Conservation (phyloP, 2,113 vertebrate genomes). For the Zootoca vivipara region DNA sequence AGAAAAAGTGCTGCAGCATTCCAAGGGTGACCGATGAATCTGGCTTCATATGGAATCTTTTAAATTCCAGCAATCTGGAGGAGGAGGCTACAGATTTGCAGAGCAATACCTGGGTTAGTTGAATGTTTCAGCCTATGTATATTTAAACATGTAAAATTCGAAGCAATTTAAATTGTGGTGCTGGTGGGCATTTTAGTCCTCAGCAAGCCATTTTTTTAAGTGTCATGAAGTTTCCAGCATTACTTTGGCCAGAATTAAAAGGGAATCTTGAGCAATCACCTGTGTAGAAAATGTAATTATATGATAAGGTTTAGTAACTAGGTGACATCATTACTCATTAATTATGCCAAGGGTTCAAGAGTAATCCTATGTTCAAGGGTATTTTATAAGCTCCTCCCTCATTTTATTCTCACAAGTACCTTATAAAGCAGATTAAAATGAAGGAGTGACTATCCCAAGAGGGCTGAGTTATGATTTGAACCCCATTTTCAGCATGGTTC, state of each 20-base stretch:
- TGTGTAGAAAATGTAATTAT: not conserved
- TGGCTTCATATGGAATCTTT: conserved; percentile 51
- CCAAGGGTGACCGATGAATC: conserved; percentile 46
- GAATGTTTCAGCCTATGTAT: not conserved
- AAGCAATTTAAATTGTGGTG: conserved; percentile 26
- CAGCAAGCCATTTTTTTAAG: conserved; percentile 28
- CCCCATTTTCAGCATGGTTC: not conserved
- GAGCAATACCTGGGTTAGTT: conserved; percentile 10
- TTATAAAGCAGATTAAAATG: not conserved
- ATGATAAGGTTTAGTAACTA: too few species aligned
- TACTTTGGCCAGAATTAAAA: conserved; percentile 24
- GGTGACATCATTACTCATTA: not conserved
- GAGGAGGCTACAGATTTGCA: conserved; percentile 44
- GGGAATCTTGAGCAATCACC: not conserved
- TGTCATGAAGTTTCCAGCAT: conserved; percentile 10
- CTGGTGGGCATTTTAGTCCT: conserved; percentile 22
- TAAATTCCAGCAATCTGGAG: conserved; percentile 38
- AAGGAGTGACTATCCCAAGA: not conserved
- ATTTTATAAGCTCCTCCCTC: not conserved
- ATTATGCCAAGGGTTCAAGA: not conserved
- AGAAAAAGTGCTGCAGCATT: not conserved
- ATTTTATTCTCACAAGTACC: not conserved
- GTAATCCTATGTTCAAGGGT: not conserved
- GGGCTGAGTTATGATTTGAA: not conserved
- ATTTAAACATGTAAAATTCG: conserved; percentile 17